These are phyloP conservation scores for Triplophysa rosa DNA, from an alignment of 2,113 vertebrate species.

Conservation along the genomic window DNA sequence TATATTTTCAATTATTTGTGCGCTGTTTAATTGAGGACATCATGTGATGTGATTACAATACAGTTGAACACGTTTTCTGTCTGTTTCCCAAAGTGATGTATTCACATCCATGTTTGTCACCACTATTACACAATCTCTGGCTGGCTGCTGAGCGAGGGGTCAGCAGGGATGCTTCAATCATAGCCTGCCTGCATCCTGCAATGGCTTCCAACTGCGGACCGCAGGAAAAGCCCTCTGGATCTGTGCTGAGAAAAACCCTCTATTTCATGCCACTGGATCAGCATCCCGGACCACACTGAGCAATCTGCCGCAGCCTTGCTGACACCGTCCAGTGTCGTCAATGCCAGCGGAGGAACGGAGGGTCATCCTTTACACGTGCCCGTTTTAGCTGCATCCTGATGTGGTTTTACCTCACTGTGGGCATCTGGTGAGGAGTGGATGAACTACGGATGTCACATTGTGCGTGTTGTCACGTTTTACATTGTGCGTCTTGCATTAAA, in stretches of 20 bases:
- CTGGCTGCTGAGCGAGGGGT: slow-evolving; percentile 33
- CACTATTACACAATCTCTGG: slow-evolving; percentile 8
- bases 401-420: background rate
- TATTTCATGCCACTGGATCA: slow-evolving; percentile 47
- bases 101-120: slow-evolving; percentile 26
- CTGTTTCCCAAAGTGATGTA: background rate
- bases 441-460: slow-evolving; percentile 17
- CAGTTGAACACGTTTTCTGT: background rate
- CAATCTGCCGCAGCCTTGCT: slow-evolving; percentile 26
- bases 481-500: slow-evolving; percentile 1
- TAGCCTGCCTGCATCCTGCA: slow-evolving; percentile 53
- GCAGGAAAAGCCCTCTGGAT: slow-evolving; percentile 51
- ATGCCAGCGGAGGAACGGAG: slow-evolving; percentile 30
- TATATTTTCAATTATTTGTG: no score
- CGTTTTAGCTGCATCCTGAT: slow-evolving; percentile 47
- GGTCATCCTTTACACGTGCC: slow-evolving; percentile 41
- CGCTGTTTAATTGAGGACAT: no score
- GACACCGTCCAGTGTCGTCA: background rate
- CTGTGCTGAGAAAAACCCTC: slow-evolving; percentile 41
- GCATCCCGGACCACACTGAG: slow-evolving; percentile 17
- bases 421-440: slow-evolving; percentile 16
- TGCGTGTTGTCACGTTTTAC: slow-evolving; percentile 1
- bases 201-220: background rate
- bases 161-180: slow-evolving; percentile 43
- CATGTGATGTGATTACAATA: background rate